Conservation (phyloP, 2,797 vertebrate genomes). For the Crenuchus spilurus region DNA sequence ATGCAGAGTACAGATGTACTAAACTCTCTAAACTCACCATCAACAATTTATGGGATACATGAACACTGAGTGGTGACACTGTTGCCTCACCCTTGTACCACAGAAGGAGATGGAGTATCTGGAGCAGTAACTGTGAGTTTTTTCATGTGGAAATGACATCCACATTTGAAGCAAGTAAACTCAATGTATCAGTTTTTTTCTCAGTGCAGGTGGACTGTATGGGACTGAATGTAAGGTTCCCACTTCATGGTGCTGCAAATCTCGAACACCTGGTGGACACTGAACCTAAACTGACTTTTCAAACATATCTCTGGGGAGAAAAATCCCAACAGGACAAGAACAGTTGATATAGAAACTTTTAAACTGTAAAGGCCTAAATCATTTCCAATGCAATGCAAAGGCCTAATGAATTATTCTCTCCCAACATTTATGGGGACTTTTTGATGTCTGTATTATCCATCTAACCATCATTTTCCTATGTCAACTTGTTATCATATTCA, state of each 20-base stretch:
- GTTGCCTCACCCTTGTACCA: too few species aligned
- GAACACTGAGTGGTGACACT: too few species aligned
- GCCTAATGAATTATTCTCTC: conserved; percentile 9
- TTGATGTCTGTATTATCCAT: conserved; percentile 22
- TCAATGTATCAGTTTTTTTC: neutral
- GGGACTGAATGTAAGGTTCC: conserved; percentile 47
- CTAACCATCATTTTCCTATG: neutral
- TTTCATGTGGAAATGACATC: neutral
- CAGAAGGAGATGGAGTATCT: too few species aligned
- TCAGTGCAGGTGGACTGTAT: conserved; percentile 2
- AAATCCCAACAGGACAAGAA: conserved; percentile 3
- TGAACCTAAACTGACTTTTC: conserved; percentile 30
- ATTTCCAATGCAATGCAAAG: conserved; percentile 25
- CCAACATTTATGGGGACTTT: neutral
- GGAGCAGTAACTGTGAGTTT: too few species aligned
- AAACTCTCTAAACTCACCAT: too few species aligned
- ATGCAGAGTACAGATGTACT: too few species aligned
- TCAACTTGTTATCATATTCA: conserved; percentile 3
- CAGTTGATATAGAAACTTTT: neutral
- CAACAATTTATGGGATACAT: too few species aligned
- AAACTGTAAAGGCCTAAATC: conserved; percentile 5
- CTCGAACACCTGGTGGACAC: conserved; percentile 41
- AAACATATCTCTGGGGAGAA: conserved; percentile 38
- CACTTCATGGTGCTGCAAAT: conserved; percentile 52
- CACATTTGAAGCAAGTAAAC: neutral